A percentile compares a stretch with the other conserved stretches of the same genome.
These are phyloP conservation scores for Agrochola macilenta DNA, from an alignment of 2,888 invertebrate species.

Conservation along the genomic window DNA sequence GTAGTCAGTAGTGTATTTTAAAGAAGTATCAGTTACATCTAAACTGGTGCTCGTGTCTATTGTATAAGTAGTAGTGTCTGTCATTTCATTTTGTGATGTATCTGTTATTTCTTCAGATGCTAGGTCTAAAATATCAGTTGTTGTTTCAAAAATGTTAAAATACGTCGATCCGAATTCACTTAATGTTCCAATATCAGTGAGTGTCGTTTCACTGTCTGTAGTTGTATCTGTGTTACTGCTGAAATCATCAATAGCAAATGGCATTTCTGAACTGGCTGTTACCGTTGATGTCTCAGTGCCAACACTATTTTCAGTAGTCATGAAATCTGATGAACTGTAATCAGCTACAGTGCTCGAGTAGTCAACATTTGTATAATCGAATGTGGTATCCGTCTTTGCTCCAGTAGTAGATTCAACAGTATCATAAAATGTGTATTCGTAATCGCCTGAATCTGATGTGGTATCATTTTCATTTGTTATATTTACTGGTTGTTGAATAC, in stretches of 20 bases:
- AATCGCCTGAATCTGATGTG: slow-evolving; percentile 58
- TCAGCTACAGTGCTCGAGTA: slow-evolving; percentile 33
- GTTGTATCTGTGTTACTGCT: slow-evolving; percentile 42
- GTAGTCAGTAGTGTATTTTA: slow-evolving; percentile 23
- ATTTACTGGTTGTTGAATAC: slow-evolving; percentile 30
- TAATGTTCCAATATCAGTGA: slow-evolving; percentile 39
- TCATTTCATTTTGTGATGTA: slow-evolving; percentile 11
- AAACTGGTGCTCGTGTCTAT: slow-evolving; percentile 25
- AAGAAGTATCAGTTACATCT: slow-evolving; percentile 27
- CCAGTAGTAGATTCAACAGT: slow-evolving; percentile 37
- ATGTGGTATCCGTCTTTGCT: slow-evolving; percentile 24
- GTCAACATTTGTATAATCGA: slow-evolving; percentile 29
- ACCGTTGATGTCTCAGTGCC: slow-evolving; percentile 11
- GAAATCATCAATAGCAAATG: slow-evolving; percentile 18
- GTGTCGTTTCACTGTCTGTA: slow-evolving; percentile 43
- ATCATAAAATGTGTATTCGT: slow-evolving; percentile 69
- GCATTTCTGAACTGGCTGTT: slow-evolving; percentile 20
- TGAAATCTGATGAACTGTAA: slow-evolving; percentile 19
- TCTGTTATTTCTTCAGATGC: slow-evolving; percentile 23
- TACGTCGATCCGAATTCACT: slow-evolving; percentile 29
- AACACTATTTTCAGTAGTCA: slow-evolving; percentile 10
- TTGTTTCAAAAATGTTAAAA: slow-evolving; percentile 33
- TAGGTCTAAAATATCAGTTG: slow-evolving; percentile 30
- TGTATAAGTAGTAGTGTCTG: slow-evolving; percentile 36
- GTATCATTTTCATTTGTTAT: slow-evolving; percentile 31